Base-by-base conservation (phyloP, 2,797 vertebrate genomes). In the Poeciliopsis gracilis region DNA sequence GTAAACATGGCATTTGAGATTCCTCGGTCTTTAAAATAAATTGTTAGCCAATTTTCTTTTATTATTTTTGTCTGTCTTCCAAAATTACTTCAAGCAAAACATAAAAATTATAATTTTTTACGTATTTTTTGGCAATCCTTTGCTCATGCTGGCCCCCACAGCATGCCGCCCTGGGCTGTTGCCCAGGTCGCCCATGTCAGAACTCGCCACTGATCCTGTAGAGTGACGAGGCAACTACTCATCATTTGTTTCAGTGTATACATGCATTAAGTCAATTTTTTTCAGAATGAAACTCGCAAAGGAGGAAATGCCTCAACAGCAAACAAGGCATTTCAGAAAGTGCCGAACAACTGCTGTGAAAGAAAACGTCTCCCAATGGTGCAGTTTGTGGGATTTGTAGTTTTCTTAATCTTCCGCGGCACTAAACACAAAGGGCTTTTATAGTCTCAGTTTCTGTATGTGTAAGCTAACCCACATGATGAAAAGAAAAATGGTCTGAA, bases 401-500 rank as follows among this genome's bases (percentile, higher is more conserved):
- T 67, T 67, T 38, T 67, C 36, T 41, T 12, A 67, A 41, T 38
- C 36, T 41, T 41, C 23, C 10, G 36, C 36, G 38, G 20, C 36
- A 41, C 20, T 23, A 41, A 67, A 69, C 38, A 69, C 38, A 67
- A 67, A 67, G 10, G 30, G 23, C 41, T 13, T 43, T 69, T n/a
- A 69, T n/a, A n/a, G 23, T 69, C 25, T 43, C 2, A 7, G 5
- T 69, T 43, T 69, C 66, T 43, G 20, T 43, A 69, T 69, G 38
- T 69, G 38, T 30, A 41, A 45, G 66, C 12, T 45, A 69, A 45
- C 9, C 66, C 23, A 69, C 41, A 45, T 43, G 38, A 45, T 69
- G 41, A 45, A 45, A 16, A 73, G 10, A 77, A 75, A 53, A 63
- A 67, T 23, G 66, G 25, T 75, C 63, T 88, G 82, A 84, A 79